phyloP scores from a whole-genome alignment of 2,888 invertebrate species.

The Eudasyphora cyanicolor region DNA sequence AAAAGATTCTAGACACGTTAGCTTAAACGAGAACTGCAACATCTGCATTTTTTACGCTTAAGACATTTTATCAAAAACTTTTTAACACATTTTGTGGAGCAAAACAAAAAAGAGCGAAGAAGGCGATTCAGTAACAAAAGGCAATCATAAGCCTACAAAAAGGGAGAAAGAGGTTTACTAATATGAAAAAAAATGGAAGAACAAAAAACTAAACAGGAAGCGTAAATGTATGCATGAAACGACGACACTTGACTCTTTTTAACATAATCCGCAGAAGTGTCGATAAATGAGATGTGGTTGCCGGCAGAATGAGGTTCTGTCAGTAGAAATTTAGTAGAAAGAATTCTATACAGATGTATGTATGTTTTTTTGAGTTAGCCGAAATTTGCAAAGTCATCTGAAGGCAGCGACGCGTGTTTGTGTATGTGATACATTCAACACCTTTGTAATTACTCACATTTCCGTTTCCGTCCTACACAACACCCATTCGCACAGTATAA shows the following conservation, averaged over 20 bases:
- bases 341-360: background rate
- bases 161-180: background rate
- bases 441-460: background rate
- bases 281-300: background rate
- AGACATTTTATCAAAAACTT: constrained; percentile 32
- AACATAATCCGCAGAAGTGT: constrained; percentile 14
- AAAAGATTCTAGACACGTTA: constrained; percentile 50
- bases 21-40: constrained; percentile 55
- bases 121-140: constrained; percentile 18
- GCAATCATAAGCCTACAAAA: constrained; percentile 37
- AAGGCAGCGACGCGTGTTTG: background rate
- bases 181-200: too few species aligned
- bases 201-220: background rate
- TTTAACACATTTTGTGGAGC: constrained; percentile 25
- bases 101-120: constrained; percentile 1
- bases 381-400: background rate
- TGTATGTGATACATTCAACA: background rate
- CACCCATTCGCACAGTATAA: background rate
- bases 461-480: background rate
- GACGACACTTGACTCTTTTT: constrained; percentile 13
- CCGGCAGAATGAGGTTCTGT: background rate
- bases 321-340: background rate
- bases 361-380: too few species aligned
- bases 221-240: background rate
- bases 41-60: constrained; percentile 63